These are phyloP conservation scores for Pipistrellus nathusii DNA, from an alignment of 2,797 vertebrate species.

Conservation along the genomic window DNA sequence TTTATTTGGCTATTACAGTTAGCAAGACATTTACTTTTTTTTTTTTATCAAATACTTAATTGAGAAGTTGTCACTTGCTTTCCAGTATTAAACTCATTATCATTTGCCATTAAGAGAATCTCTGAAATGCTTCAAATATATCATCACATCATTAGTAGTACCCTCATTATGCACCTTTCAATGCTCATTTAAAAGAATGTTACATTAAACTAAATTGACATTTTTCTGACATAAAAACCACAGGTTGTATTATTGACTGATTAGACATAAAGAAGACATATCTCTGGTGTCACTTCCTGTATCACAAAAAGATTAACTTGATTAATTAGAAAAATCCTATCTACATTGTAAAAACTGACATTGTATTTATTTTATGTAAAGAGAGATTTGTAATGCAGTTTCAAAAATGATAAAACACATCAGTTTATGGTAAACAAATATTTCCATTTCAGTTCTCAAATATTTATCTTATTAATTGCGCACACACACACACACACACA, in stretches of 20 bases:
- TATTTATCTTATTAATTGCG: not conserved
- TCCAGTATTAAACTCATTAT: not conserved
- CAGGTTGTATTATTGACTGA: not conserved
- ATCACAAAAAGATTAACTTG: not conserved
- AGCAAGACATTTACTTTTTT: not conserved
- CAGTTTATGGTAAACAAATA: not conserved
- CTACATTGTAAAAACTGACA: not conserved
- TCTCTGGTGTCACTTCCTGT: not conserved
- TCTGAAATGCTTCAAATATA: slow-evolving; percentile 39
- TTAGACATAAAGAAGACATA: not conserved
- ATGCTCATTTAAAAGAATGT: slow-evolving; percentile 39
- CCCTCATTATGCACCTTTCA: not conserved
- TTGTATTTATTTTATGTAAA: not conserved
- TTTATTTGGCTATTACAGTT: not conserved
- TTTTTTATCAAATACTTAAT: not conserved
- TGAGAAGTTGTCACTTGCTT: not conserved
- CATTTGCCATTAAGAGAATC: slow-evolving; percentile 1
- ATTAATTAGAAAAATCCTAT: not conserved
- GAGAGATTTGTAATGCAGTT: not conserved
- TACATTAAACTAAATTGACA: not conserved
- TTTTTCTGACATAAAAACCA: not conserved
- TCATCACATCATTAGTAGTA: not conserved
- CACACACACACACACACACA: not conserved
- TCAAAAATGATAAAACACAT: not conserved
- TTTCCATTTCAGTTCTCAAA: not conserved